phyloP scores from a whole-genome alignment of 2,888 invertebrate genomes.

The Euclidia mi region DNA sequence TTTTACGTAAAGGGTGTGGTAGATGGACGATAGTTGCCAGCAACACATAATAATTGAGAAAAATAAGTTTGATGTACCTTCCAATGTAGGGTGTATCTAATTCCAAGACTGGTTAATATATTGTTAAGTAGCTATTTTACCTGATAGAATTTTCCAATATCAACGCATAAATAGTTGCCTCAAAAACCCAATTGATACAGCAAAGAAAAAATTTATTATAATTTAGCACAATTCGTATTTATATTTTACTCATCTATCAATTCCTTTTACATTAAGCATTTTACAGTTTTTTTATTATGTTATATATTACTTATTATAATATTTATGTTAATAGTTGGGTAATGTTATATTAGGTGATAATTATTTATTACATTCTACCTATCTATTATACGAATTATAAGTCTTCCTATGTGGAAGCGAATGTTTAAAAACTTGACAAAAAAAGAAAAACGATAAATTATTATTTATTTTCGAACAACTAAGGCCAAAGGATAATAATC shows the following conservation, averaged over 20 bases:
- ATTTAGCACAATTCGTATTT: not conserved
- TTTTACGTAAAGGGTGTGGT: too few species aligned
- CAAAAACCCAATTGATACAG: not conserved
- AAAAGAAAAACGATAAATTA: too few species aligned
- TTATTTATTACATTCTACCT: slow-evolving; percentile 14
- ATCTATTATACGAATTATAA: slow-evolving; percentile 4
- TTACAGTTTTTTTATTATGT: slow-evolving; percentile 6
- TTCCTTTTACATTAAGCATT: slow-evolving; percentile 18
- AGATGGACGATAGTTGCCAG: too few species aligned
- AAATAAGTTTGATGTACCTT: too few species aligned
- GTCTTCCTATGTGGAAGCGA: slow-evolving; percentile 6
- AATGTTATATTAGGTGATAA: slow-evolving; percentile 5
- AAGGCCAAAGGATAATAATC: too few species aligned
- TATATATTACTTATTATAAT: slow-evolving; percentile 5
- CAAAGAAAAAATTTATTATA: not conserved
- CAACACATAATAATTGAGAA: too few species aligned
- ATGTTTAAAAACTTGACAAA: not conserved
- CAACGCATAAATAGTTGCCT: too few species aligned
- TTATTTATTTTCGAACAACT: too few species aligned
- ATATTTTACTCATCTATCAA: slow-evolving; percentile 4
- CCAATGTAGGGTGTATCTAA: too few species aligned
- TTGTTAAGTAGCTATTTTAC: too few species aligned
- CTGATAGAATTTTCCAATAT: too few species aligned
- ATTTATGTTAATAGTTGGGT: slow-evolving; percentile 4
- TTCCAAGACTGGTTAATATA: too few species aligned